Evolutionary conservation across 2,113 vertebrate genomes (phyloP).

Genomic region (Rhipidura dahli): DNA sequence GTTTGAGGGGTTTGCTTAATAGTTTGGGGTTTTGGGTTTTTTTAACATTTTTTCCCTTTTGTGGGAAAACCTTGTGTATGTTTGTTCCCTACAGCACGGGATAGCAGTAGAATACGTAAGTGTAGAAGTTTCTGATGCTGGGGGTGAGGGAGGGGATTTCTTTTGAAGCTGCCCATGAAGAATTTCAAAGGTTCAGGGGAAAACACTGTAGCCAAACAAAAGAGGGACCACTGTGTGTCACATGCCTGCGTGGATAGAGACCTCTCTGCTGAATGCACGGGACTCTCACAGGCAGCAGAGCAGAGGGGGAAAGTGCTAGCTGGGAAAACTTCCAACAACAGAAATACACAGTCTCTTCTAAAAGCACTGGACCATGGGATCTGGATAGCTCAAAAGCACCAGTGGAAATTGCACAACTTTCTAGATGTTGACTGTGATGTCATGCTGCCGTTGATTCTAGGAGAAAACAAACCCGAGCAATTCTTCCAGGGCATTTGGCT

Average conservation of each 20-base stretch:
- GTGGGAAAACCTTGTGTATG: background rate
- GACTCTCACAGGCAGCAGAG: background rate
- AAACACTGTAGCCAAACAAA: background rate
- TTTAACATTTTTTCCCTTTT: background rate
- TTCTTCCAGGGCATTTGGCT: slow-evolving; percentile 11
- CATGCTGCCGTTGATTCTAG: background rate
- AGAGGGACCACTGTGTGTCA: background rate
- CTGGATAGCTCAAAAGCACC: background rate
- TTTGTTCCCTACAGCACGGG: background rate
- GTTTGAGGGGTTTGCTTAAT: fast-evolving
- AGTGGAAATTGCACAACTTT: background rate
- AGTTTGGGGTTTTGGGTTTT: fast-evolving
- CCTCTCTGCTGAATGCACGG: background rate
- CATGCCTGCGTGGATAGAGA: fast-evolving
- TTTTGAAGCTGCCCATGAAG: background rate
- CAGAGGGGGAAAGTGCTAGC: background rate
- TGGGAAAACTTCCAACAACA: background rate
- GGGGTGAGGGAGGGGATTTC: background rate
- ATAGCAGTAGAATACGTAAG: background rate
- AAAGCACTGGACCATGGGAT: background rate
- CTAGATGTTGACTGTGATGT: background rate
- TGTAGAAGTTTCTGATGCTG: background rate
- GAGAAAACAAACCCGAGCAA: background rate
- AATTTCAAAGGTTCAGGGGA: background rate
- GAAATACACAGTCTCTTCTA: background rate